phyloP scores from a whole-genome alignment of 1,140 invertebrate genomes.

The Campodea augens region DNA sequence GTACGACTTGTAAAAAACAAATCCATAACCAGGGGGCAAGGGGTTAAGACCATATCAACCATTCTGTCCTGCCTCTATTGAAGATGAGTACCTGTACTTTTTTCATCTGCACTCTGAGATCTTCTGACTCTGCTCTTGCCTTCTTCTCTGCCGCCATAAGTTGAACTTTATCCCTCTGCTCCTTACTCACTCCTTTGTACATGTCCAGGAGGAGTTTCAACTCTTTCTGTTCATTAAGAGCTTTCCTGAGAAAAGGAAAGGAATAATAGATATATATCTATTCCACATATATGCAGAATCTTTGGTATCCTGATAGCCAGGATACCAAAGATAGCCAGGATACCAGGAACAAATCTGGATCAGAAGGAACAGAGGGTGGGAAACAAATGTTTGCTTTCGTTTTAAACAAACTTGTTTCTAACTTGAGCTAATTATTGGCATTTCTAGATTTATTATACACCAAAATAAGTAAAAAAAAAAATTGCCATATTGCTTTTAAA shows the following conservation, averaged over 20 bases:
- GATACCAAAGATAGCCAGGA: too few species aligned
- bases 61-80: too few species aligned
- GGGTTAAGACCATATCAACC: not conserved
- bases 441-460: too few species aligned
- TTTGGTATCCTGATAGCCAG: too few species aligned
- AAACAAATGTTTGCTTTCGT: too few species aligned
- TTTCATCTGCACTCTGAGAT: slow-evolving; percentile 62
- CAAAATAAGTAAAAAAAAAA: too few species aligned
- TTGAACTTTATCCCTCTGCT: slow-evolving; percentile 88
- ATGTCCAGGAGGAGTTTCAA: slow-evolving; percentile 88
- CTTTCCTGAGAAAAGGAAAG: slow-evolving; percentile 46
- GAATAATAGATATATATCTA: not conserved
- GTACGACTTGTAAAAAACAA: too few species aligned
- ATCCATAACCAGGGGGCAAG: not conserved
- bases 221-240: slow-evolving; percentile 76
- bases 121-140: slow-evolving; percentile 69
- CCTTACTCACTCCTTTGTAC: slow-evolving; percentile 92
- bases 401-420: too few species aligned
- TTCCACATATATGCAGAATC: not conserved
- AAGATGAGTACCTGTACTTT: slow-evolving; percentile 63
- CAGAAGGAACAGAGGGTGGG: too few species aligned
- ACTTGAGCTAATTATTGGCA: too few species aligned
- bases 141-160: slow-evolving; percentile 90
- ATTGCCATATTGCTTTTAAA: too few species aligned
- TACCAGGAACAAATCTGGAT: too few species aligned